These are phyloP conservation scores for Cyrtorhinus lividipennis DNA, from an alignment of 1,140 invertebrate species.

Conservation along the genomic window DNA sequence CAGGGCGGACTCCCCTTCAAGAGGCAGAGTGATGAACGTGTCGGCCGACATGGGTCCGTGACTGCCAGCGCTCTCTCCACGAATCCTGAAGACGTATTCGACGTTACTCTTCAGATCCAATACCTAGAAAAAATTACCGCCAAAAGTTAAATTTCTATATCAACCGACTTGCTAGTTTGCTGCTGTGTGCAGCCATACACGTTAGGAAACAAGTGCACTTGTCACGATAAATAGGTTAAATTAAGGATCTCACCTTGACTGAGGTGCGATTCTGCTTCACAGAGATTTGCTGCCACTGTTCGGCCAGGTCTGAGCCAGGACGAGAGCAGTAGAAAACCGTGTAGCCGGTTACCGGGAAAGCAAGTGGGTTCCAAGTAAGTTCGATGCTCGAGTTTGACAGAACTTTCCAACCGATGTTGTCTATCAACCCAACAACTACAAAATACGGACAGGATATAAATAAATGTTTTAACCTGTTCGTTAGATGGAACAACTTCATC, in stretches of 20 bases:
- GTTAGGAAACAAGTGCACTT: no score
- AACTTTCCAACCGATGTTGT: neutral
- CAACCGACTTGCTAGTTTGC: neutral
- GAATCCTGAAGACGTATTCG: conserved; percentile 37
- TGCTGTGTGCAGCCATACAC: no score
- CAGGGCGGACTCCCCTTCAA: conserved; percentile 24
- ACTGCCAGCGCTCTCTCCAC: conserved; percentile 38
- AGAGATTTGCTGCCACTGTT: conserved; percentile 25
- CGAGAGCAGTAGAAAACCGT: conserved; percentile 37
- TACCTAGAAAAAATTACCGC: conserved; percentile 25
- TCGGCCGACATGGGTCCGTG: conserved; percentile 34
- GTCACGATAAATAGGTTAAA: neutral
- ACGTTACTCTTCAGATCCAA: conserved; percentile 33
- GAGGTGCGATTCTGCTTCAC: conserved; percentile 31
- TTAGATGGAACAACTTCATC: no score
- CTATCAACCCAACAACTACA: neutral
- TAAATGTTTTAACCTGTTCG: no score
- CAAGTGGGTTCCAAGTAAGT: neutral
- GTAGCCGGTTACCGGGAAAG: conserved; percentile 29
- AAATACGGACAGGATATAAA: neutral
- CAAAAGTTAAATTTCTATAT: neutral
- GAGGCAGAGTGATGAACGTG: conserved; percentile 25
- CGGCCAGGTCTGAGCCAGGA: conserved; percentile 20
- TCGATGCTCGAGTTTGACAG: neutral
- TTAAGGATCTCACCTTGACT: conserved; percentile 20